Conservation (phyloP, 2,113 vertebrate genomes). For the Trachemys scripta region DNA sequence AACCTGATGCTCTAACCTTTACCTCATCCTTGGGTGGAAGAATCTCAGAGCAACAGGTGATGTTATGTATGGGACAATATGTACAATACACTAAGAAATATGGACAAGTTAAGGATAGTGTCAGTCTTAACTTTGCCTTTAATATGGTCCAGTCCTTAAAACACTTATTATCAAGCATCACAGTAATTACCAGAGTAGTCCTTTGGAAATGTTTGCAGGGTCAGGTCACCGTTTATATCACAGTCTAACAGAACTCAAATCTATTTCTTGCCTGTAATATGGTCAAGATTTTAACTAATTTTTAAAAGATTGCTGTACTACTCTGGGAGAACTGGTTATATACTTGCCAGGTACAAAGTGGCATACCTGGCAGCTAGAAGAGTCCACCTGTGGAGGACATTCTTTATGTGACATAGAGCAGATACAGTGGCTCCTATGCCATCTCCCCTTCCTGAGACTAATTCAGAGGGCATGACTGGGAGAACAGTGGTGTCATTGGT, state of each 20-base stretch:
- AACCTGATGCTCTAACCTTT: neutral
- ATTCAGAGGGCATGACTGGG: neutral
- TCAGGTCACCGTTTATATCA: neutral
- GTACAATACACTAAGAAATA: neutral
- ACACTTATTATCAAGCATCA: fast-evolving
- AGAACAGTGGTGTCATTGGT: neutral
- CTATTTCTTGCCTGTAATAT: neutral
- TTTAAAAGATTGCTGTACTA: neutral
- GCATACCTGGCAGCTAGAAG: neutral
- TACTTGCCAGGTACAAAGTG: neutral
- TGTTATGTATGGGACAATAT: fast-evolving
- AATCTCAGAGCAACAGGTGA: neutral
- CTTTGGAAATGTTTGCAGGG: neutral
- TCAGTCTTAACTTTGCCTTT: neutral
- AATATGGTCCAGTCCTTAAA: neutral
- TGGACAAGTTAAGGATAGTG: neutral
- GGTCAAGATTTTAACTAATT: neutral
- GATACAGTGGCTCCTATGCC: neutral
- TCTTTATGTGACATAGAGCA: neutral
- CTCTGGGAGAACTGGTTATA: neutral
- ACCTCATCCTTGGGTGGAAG: neutral
- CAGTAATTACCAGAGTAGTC: neutral
- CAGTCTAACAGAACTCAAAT: neutral
- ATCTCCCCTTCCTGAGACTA: neutral
- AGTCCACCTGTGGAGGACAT: neutral